Conservation (phyloP, 2,797 vertebrate species). For the Sebastes flavidus region DNA sequence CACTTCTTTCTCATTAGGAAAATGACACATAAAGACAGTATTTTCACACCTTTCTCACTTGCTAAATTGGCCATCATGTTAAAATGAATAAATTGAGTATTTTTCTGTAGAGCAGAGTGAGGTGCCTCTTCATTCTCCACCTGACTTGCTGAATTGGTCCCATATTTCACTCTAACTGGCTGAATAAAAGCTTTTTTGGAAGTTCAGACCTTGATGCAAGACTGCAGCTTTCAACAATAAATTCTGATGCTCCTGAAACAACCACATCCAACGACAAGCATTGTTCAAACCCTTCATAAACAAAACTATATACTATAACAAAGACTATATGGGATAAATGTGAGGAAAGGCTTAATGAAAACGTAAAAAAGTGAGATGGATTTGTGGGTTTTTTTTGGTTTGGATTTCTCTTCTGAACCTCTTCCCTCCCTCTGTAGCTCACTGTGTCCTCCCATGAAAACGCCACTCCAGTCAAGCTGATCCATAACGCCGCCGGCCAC, state of each 20-base stretch:
- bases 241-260: neutral
- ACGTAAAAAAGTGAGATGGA: rapidly evolving
- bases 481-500: constrained; percentile 95
- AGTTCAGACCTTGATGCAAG: neutral
- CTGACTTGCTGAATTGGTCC: neutral
- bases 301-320: neutral
- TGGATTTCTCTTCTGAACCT: neutral
- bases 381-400: neutral
- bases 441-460: constrained; percentile 97
- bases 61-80: neutral
- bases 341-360: neutral
- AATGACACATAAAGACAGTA: neutral
- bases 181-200: neutral
- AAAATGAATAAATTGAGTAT: neutral
- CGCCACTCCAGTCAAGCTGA: constrained; percentile 94
- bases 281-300: neutral
- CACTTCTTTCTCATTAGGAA: neutral
- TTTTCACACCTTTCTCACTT: neutral
- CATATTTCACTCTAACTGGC: neutral
- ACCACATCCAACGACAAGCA: neutral
- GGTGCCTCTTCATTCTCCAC: neutral
- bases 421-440: constrained; percentile 77
- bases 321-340: too few relatives aligned
- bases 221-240: neutral
- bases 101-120: neutral